Evolutionary conservation across 2,888 invertebrate species (phyloP).

Genomic region (Drosophila anomalata): DNA sequence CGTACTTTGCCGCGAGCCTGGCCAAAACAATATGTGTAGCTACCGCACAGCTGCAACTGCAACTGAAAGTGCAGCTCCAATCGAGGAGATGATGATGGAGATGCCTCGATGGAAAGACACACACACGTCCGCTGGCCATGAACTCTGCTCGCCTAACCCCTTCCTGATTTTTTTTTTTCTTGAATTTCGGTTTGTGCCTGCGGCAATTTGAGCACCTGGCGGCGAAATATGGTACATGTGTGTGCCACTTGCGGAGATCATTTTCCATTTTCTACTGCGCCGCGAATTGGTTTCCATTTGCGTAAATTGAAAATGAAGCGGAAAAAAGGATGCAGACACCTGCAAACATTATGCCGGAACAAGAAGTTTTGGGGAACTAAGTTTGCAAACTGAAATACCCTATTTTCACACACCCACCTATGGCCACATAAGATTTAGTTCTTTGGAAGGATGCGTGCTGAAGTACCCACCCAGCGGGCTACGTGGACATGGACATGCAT

Average conservation of each 20-base stretch:
- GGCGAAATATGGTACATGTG: slow-evolving; percentile 5
- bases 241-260: slow-evolving; percentile 33
- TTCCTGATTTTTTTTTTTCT: slow-evolving; percentile 36
- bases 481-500: slow-evolving; percentile 45
- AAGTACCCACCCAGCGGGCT: slow-evolving; percentile 35
- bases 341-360: slow-evolving; percentile 22
- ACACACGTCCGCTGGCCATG: slow-evolving; percentile 80
- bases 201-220: slow-evolving; percentile 72
- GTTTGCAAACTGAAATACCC: background rate
- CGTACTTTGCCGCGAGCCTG: slow-evolving; percentile 27
- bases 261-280: slow-evolving; percentile 60
- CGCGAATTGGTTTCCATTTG: slow-evolving; percentile 59
- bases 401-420: background rate
- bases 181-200: slow-evolving; percentile 65
- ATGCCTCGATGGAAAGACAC: slow-evolving; percentile 25
- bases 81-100: slow-evolving; percentile 46
- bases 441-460: slow-evolving; percentile 24
- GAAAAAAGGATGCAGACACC: slow-evolving; percentile 43
- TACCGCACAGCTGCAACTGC: slow-evolving; percentile 72
- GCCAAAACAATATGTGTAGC: slow-evolving; percentile 34
- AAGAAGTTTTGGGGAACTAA: background rate
- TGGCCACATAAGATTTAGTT: background rate
- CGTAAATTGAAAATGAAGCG: slow-evolving; percentile 71
- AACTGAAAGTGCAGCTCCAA: slow-evolving; percentile 59
- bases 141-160: slow-evolving; percentile 80